phyloP scores from a whole-genome alignment of 2,113 vertebrate species.

The zebrafish (Danio rerio) region DNA sequence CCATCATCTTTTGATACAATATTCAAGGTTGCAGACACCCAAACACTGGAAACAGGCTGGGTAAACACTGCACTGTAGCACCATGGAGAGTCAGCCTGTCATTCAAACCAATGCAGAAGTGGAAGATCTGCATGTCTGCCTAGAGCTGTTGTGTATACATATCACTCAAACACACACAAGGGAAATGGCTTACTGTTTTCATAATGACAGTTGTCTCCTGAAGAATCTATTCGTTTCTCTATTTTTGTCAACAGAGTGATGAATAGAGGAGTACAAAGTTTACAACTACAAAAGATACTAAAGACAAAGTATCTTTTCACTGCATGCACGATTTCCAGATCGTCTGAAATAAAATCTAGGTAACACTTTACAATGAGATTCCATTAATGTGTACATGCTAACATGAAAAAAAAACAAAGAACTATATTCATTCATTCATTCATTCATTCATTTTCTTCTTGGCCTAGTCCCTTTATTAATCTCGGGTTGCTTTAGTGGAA shows the following conservation, averaged over 20 bases:
- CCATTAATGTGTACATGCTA: too few species aligned
- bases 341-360: too few species aligned
- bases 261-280: neutral
- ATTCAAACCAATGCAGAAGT: neutral
- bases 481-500: too few species aligned
- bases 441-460: too few species aligned
- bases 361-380: too few species aligned
- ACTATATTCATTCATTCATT: too few species aligned
- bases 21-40: neutral
- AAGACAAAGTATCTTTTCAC: neutral
- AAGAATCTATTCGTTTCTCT: neutral
- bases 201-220: neutral
- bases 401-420: too few species aligned
- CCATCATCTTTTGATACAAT: constrained; percentile 5
- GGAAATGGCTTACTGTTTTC: neutral
- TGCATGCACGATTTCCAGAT: neutral
- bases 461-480: too few species aligned
- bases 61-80: neutral
- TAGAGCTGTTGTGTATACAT: neutral
- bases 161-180: neutral
- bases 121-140: neutral
- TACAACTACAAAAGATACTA: neutral
- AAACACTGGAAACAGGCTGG: neutral
- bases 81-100: neutral
- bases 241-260: too few species aligned